A percentile compares a stretch with the other conserved stretches of the same genome.
phyloP scores from a whole-genome alignment of 2,113 vertebrate species.

The Dipodomys ordii region DNA sequence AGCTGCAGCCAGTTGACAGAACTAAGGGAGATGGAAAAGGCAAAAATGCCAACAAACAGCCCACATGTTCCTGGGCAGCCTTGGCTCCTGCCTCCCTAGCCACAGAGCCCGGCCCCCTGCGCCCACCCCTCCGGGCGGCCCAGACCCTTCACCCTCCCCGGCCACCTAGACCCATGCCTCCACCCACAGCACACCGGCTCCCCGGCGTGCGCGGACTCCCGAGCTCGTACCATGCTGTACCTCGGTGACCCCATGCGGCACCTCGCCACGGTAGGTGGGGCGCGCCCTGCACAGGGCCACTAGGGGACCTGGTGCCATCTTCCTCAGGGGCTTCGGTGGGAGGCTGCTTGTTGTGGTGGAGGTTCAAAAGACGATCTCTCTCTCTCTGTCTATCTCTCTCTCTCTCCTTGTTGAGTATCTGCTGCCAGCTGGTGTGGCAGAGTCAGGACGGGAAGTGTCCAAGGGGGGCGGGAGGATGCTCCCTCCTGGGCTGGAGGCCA shows the following conservation, averaged over 20 bases:
- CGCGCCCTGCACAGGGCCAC: rapidly evolving
- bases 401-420: background rate
- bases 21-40: conserved; percentile 87
- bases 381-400: too few species aligned
- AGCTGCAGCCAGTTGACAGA: conserved; percentile 93
- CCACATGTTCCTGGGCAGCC: conserved; percentile 74
- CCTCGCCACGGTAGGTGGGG: conserved; percentile 92
- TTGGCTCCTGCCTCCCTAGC: conserved; percentile 62
- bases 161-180: conserved; percentile 87
- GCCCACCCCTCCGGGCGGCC: background rate
- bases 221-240: conserved; percentile 92
- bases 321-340: background rate
- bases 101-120: background rate
- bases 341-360: rapidly evolving
- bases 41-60: conserved; percentile 81
- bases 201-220: conserved; percentile 71
- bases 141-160: background rate
- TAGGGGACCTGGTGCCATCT: rapidly evolving
- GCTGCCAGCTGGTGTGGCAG: background rate
- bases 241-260: conserved; percentile 89
- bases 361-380: background rate
- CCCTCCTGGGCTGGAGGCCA: background rate
- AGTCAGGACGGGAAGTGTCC: background rate
- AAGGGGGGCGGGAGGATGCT: background rate
- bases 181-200: conserved; percentile 72